These are phyloP conservation scores for Scolanthus callimorphus DNA, from an alignment of 92 coral and sea anemone species.

Conservation along the genomic window DNA sequence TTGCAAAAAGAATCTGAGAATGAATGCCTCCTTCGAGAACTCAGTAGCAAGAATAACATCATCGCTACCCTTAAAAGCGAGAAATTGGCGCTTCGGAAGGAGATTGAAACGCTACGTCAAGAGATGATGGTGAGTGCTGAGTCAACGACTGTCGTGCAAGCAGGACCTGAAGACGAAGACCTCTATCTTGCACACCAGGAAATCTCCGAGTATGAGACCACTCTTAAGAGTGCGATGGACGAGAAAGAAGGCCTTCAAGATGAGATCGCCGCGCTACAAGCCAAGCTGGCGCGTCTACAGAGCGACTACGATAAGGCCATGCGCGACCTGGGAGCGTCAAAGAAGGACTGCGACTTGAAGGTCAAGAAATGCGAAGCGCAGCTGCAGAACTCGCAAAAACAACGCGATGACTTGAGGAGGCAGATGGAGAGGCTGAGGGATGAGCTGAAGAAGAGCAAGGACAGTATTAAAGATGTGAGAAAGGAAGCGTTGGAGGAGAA, in stretches of 20 bases:
- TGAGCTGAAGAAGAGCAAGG: conserved; percentile 86
- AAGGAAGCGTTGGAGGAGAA: conserved; percentile 82
- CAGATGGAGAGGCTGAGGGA: conserved; percentile 86
- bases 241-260: conserved; percentile 80
- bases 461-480: conserved; percentile 56
- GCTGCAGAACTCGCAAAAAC: conserved; percentile 85
- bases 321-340: conserved; percentile 83
- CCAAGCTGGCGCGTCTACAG: conserved; percentile 83
- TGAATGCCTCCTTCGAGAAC: conserved; percentile 84
- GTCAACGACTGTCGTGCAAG: conserved; percentile 53
- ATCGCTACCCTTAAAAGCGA: conserved; percentile 81
- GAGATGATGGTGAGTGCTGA: conserved; percentile 72
- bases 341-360: conserved; percentile 83
- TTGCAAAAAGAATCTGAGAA: conserved; percentile 80
- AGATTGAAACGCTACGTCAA: conserved; percentile 80
- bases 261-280: conserved; percentile 69
- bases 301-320: conserved; percentile 89
- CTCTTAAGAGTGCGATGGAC: conserved; percentile 74
- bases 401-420: conserved; percentile 88
- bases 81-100: conserved; percentile 76
- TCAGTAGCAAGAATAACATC: conserved; percentile 71
- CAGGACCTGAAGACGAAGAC: conserved; percentile 72
- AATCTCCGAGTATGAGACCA: conserved; percentile 74
- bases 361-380: conserved; percentile 90
- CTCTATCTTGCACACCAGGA: conserved; percentile 55